These are phyloP conservation scores for Archivesica marissinica DNA, from an alignment of 1,140 invertebrate genomes.

Conservation along the genomic window DNA sequence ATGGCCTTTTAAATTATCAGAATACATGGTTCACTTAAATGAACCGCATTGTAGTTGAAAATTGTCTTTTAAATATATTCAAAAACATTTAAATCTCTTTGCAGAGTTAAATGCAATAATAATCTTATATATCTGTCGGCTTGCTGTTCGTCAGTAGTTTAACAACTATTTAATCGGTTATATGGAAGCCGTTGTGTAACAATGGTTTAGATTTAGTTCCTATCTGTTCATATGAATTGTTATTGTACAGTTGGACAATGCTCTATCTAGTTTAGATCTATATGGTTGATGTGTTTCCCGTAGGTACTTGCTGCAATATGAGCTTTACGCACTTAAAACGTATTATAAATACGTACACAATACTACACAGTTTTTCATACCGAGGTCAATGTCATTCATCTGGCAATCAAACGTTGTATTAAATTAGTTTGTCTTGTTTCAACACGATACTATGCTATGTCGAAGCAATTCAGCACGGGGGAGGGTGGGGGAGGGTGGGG, in stretches of 20 bases:
- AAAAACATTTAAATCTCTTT: no score
- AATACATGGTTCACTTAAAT: no score
- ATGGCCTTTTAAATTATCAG: no score
- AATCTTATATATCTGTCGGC: neutral
- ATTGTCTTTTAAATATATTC: no score
- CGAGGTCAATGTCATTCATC: neutral
- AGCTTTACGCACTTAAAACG: neutral
- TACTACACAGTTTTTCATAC: neutral
- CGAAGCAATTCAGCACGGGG: no score
- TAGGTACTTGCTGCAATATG: neutral
- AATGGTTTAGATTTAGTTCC: neutral
- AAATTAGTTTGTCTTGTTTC: no score
- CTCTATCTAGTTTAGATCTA: neutral
- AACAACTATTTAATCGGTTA: no score
- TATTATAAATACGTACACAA: neutral
- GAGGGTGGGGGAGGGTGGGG: no score
- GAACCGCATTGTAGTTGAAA: no score
- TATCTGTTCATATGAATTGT: slow-evolving; percentile 27
- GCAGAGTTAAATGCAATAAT: neutral
- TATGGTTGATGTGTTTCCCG: slow-evolving; percentile 3
- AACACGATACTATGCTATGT: no score
- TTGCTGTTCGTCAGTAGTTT: no score
- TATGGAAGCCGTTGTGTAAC: slow-evolving; percentile 9
- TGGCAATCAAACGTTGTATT: neutral
- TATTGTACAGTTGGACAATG: slow-evolving; percentile 13